Evolutionary conservation across 2,113 vertebrate genomes (phyloP).

Genomic region (Thomomys bottae): DNA sequence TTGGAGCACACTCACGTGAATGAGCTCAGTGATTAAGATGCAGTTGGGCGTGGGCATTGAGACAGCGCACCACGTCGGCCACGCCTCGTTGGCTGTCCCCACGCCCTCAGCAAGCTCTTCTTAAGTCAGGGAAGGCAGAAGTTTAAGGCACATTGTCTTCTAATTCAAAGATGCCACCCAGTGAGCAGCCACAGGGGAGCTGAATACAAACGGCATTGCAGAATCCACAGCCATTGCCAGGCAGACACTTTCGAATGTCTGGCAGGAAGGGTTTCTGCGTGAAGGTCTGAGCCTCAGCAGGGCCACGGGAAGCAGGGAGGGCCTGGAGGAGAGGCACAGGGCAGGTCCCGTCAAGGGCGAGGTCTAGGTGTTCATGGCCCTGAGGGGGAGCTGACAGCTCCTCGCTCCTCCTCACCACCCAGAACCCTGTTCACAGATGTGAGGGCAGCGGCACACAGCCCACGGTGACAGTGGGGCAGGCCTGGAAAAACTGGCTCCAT

Average conservation of each 20-base stretch:
- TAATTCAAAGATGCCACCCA: no score
- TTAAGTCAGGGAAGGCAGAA: fast-evolving
- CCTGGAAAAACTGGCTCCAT: fast-evolving
- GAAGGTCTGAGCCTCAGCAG: no score
- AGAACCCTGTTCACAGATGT: not conserved
- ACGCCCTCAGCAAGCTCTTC: not conserved
- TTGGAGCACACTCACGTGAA: not conserved
- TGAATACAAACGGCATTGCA: fast-evolving
- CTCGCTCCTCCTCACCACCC: not conserved
- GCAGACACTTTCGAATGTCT: not conserved
- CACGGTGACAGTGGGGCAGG: no score
- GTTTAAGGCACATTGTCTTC: fast-evolving
- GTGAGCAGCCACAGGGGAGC: not conserved
- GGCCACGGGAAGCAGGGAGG: not conserved
- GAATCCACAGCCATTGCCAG: fast-evolving
- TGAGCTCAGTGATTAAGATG: fast-evolving
- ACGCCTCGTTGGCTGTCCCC: no score
- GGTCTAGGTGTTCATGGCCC: not conserved
- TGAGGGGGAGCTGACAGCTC: fast-evolving
- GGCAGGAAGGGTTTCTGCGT: not conserved
- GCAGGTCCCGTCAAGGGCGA: fast-evolving
- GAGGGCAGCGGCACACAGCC: not conserved
- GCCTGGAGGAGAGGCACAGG: no score
- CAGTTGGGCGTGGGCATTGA: not conserved
- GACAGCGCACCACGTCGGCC: fast-evolving